Percentiles rank a stretch among this genome's conserved stretches.
phyloP scores from a whole-genome alignment of 2,797 vertebrate species.

The Sarcophilus harrisii region DNA sequence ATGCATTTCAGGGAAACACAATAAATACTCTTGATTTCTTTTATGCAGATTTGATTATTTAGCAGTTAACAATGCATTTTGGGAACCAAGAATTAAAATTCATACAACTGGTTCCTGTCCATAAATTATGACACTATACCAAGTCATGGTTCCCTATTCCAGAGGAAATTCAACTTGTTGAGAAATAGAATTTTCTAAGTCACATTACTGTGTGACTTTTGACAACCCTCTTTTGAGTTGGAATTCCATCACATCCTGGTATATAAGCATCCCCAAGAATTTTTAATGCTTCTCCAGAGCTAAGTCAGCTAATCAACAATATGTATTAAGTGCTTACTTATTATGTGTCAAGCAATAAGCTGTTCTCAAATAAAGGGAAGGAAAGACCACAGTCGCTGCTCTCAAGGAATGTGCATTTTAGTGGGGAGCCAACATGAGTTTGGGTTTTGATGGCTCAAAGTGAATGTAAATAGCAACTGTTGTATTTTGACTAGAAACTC shows the following conservation, averaged over 20 bases:
- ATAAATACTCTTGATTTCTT: not conserved
- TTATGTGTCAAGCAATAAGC: not conserved
- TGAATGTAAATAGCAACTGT: not conserved
- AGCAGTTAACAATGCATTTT: not conserved
- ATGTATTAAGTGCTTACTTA: not conserved
- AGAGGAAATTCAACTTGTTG: constrained; percentile 16
- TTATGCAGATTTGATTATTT: not conserved
- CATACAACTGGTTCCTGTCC: not conserved
- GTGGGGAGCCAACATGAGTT: not conserved
- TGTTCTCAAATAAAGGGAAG: not conserved
- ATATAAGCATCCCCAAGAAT: not conserved
- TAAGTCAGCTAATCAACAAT: not conserved
- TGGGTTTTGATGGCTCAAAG: not conserved
- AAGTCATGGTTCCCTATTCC: not conserved
- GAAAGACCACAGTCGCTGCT: not conserved
- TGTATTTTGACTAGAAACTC: not conserved
- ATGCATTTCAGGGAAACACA: not conserved
- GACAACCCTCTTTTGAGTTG: constrained; percentile 29
- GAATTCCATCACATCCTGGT: constrained; percentile 2
- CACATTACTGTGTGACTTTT: not conserved
- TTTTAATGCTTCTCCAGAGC: not conserved
- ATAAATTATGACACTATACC: not conserved
- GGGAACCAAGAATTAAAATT: not conserved
- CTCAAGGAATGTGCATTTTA: not conserved
- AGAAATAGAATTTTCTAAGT: constrained; percentile 1